Evolutionary conservation across 2,113 vertebrate species (phyloP).

Genomic region (Limanda limanda): DNA sequence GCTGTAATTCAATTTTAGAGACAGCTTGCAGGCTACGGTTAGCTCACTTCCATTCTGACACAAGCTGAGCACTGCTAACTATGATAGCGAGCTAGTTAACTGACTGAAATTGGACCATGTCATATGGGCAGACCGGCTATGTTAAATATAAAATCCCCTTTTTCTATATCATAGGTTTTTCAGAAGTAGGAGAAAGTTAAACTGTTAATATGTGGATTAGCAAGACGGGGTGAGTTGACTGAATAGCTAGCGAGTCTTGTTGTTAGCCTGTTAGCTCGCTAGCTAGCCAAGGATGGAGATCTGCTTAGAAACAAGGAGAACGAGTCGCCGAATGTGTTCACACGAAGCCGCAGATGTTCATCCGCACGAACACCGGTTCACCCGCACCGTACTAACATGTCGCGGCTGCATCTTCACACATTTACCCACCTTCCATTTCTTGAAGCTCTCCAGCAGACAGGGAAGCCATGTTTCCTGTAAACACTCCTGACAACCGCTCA

Average conservation of each 20-base stretch:
- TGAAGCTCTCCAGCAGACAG: slow-evolving; percentile 80
- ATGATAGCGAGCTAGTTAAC: slow-evolving; percentile 30
- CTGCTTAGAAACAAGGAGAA: slow-evolving; percentile 16
- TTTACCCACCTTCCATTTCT: slow-evolving; percentile 85
- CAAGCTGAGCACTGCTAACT: slow-evolving; percentile 20
- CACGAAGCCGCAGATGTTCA: background rate
- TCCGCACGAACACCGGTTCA: background rate
- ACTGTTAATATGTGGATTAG: background rate
- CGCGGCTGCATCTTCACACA: background rate
- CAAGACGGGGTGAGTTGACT: background rate
- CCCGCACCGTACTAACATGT: too few relatives aligned
- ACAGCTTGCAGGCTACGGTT: background rate
- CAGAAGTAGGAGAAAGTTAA: background rate
- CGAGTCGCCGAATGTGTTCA: background rate
- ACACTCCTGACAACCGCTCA: slow-evolving; percentile 70
- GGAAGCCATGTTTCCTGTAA: slow-evolving; percentile 82
- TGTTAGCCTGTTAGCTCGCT: slow-evolving; percentile 70
- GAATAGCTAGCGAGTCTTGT: slow-evolving; percentile 56
- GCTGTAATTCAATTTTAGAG: background rate
- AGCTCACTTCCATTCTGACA: background rate
- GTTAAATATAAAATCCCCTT: background rate
- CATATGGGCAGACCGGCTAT: accelerated
- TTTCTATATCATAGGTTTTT: too few relatives aligned
- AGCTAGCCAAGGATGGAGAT: slow-evolving; percentile 27
- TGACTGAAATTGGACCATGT: background rate